Base-by-base conservation (phyloP, 1,140 invertebrate species). In the Diabrotica undecimpunctata region DNA sequence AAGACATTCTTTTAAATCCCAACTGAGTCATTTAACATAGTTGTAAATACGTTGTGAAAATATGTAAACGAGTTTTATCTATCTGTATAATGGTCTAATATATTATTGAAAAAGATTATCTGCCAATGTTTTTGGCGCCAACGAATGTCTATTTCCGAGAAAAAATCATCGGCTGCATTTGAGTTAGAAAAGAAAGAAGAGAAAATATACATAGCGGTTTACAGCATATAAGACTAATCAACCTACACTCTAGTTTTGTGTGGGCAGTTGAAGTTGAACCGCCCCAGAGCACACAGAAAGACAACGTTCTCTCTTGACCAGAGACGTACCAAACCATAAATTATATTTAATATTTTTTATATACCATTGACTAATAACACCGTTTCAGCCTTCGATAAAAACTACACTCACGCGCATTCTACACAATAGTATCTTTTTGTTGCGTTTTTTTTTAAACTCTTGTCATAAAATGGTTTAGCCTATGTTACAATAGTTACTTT, bases 151-250 rank as follows among this genome's bases (percentile, higher is more conserved):
- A 37, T 51, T 61, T 52, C 50, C 35, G 35, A 52, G 60, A 61
- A 61, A 61, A 61, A 61, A 52, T 52, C 12, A 52, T 53, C 46
- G 60, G 13, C 46, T 53, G 46, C 8, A 51, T 36, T 14, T 55
- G 62, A 25, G 25, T 25, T 25, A 25, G 25, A 25, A 25, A 25
- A 25, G 25, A 25, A 25, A 25, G 25, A 64, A 62, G 62, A 67
- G 63, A 64, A 56, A 67, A 66, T 66, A 62, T 60, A 66, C 62
- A 46, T 62, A 66, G 66, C 58, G 66, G 66, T 64, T 64, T 61
- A 54, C 59, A 64, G 62, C 66, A 65, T 68, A 62, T 68, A 68
- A 68, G 63, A 68, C 66, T 68, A 68, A 68, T 68, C 66, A 65
- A 60, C 66, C 66, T 68, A 68, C 66, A 68, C 66, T 68, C 57